Conservation (phyloP, 2,888 invertebrate species). For the Automeris io region DNA sequence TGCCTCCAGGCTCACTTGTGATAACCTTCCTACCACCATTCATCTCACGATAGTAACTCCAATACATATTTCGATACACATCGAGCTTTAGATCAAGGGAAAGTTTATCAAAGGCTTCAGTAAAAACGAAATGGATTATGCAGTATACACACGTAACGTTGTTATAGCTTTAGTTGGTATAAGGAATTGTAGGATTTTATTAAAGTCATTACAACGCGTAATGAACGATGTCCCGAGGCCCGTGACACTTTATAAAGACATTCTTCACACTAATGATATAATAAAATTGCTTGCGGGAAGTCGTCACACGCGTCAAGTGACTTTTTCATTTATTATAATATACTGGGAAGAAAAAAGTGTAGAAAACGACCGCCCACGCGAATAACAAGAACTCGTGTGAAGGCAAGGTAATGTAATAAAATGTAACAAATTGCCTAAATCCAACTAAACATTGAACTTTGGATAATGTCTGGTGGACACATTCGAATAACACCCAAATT, state of each 20-base stretch:
- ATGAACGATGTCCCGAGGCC: conserved; percentile 64
- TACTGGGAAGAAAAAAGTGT: conserved; percentile 23
- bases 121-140: conserved; percentile 25
- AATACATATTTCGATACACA: conserved; percentile 19
- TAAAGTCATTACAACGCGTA: conserved; percentile 55
- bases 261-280: conserved; percentile 67
- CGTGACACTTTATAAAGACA: conserved; percentile 67
- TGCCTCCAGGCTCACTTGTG: conserved; percentile 43
- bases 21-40: conserved; percentile 28
- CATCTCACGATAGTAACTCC: background rate
- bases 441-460: too few relatives aligned
- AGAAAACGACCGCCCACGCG: conserved; percentile 27
- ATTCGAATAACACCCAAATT: too few relatives aligned
- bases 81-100: conserved; percentile 12
- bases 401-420: conserved; percentile 6
- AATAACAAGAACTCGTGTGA: conserved; percentile 11
- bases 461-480: too few relatives aligned
- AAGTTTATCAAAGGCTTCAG: background rate
- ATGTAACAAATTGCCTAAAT: conserved; percentile 4
- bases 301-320: conserved; percentile 21
- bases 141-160: background rate
- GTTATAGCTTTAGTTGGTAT: conserved; percentile 16
- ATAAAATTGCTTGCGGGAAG: conserved; percentile 57
- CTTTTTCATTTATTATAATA: conserved; percentile 26
- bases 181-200: conserved; percentile 51